phyloP scores from a whole-genome alignment of 2,113 vertebrate genomes.

The Prunella himalayana region DNA sequence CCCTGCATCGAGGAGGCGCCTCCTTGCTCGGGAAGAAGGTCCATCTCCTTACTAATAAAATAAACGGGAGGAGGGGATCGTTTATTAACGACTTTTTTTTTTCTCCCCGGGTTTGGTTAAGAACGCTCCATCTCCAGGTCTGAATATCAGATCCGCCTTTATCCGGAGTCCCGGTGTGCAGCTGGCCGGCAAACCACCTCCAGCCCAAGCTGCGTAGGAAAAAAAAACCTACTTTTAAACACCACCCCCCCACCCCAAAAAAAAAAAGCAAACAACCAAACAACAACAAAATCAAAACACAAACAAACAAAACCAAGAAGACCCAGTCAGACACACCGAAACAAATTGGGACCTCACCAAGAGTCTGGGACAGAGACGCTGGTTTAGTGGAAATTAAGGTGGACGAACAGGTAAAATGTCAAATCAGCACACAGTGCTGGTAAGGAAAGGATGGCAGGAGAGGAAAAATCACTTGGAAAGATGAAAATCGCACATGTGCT shows the following conservation, averaged over 20 bases:
- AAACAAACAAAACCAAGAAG: not conserved
- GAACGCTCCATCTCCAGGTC: not conserved
- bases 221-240: not conserved
- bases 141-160: not conserved
- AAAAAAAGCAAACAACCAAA: too few relatives aligned
- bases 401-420: not conserved
- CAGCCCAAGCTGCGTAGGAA: not conserved
- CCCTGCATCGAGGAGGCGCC: not conserved
- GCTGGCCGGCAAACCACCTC: not conserved
- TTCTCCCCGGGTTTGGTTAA: not conserved
- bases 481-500: slow-evolving; percentile 49
- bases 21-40: not conserved
- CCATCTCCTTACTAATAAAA: not conserved
- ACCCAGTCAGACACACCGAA: not conserved
- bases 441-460: not conserved
- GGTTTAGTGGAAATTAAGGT: not conserved
- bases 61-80: rapidly evolving
- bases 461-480: slow-evolving; percentile 1
- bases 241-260: too few relatives aligned
- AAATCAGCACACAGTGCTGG: not conserved
- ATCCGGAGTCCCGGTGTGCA: not conserved
- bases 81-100: not conserved
- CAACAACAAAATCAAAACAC: not conserved
- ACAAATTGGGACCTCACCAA: not conserved
- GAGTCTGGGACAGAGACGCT: not conserved